Conservation (phyloP, 2,113 vertebrate genomes). For the Panurus biarmicus region DNA sequence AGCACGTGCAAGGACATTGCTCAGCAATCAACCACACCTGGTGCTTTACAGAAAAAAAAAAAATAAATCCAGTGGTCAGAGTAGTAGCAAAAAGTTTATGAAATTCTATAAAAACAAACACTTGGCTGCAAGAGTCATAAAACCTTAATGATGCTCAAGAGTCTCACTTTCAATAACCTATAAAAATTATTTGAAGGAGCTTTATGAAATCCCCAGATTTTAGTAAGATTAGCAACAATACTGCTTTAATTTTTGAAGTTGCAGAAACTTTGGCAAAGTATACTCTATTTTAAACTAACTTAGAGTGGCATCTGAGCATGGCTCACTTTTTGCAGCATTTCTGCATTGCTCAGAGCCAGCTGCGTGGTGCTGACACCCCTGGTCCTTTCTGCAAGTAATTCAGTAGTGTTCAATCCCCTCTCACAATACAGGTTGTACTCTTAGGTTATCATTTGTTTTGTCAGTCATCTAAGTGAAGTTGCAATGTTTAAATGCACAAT, state of each 20-base stretch:
- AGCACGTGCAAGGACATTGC: not conserved
- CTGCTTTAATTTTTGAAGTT: not conserved
- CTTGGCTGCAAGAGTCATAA: not conserved
- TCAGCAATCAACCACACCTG: not conserved
- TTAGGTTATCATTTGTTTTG: conserved; percentile 38
- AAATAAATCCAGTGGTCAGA: not conserved
- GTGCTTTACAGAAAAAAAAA: not conserved
- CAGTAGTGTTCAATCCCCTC: not conserved
- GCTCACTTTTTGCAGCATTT: not conserved
- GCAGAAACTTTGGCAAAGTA: not conserved
- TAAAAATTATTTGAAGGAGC: not conserved
- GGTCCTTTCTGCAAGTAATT: not conserved
- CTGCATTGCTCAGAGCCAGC: not conserved
- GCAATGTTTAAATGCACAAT: conserved; percentile 17
- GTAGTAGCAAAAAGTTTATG: not conserved
- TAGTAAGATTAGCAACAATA: not conserved
- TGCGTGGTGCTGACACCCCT: not conserved
- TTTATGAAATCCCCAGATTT: not conserved
- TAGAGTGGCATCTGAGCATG: not conserved
- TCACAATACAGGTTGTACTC: conserved; percentile 30
- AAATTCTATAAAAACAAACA: not conserved
- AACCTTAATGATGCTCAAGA: not conserved
- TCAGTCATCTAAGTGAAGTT: conserved; percentile 37
- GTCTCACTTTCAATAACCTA: not conserved
- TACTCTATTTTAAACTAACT: not conserved